Conservation (phyloP, 2,113 vertebrate genomes). For the Amblyopsis rosae region DNA sequence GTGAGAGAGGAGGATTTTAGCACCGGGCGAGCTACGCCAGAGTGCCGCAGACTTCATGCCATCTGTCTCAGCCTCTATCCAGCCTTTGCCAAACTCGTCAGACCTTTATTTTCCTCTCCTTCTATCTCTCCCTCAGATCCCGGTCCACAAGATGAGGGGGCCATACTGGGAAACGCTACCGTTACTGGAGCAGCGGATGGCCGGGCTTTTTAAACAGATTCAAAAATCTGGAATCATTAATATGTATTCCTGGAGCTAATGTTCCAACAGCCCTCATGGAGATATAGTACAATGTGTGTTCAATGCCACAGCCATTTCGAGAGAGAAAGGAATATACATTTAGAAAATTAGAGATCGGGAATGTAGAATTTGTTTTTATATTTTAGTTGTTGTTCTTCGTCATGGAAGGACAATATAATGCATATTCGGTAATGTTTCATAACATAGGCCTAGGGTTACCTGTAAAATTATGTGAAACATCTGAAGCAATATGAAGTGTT, state of each 20-base stretch:
- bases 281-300: slow-evolving; percentile 59
- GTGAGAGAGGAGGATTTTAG: slow-evolving; percentile 85
- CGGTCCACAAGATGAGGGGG: slow-evolving; percentile 76
- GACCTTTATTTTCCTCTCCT: slow-evolving; percentile 76
- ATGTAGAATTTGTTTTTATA: too few species aligned
- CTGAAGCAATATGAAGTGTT: background rate
- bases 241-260: slow-evolving; percentile 70
- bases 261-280: slow-evolving; percentile 68
- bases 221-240: slow-evolving; percentile 71
- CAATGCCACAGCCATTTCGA: slow-evolving; percentile 72
- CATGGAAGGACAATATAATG: too few species aligned
- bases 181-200: slow-evolving; percentile 62
- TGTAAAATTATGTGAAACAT: too few species aligned
- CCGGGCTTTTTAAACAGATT: slow-evolving; percentile 66
- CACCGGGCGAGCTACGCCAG: slow-evolving; percentile 80
- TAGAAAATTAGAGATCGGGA: background rate
- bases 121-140: slow-evolving; percentile 74
- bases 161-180: slow-evolving; percentile 75
- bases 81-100: slow-evolving; percentile 79
- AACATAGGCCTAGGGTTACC: too few species aligned
- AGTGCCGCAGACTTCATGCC: slow-evolving; percentile 83
- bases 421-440: too few species aligned
- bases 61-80: slow-evolving; percentile 83
- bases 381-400: too few species aligned
- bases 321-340: slow-evolving; percentile 42